These are phyloP conservation scores for Synanthedon formicaeformis DNA, from an alignment of 2,888 invertebrate species.

Conservation along the genomic window DNA sequence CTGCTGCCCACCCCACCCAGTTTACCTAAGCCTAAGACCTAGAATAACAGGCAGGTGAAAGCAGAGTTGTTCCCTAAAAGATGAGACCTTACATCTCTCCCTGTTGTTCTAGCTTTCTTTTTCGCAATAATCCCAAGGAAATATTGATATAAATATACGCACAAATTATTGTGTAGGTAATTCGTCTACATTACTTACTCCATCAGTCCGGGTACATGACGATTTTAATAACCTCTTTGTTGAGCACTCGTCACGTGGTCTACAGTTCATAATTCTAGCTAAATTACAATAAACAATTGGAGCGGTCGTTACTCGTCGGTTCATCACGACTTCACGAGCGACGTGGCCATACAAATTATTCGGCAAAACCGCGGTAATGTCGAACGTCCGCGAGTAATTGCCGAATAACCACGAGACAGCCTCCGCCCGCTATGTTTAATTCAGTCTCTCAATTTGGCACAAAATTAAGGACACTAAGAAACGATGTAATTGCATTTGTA, in stretches of 20 bases:
- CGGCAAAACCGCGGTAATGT: conserved; percentile 55
- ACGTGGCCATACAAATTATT: conserved; percentile 55
- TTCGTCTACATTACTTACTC: background rate
- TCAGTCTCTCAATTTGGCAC: conserved; percentile 44
- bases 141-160: too few species aligned
- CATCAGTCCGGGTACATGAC: conserved; percentile 21
- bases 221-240: conserved; percentile 56
- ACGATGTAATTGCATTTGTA: background rate
- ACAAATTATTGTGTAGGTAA: background rate
- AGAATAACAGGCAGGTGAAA: too few species aligned
- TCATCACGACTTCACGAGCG: conserved; percentile 55
- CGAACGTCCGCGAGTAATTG: conserved; percentile 61
- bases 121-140: too few species aligned
- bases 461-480: conserved; percentile 26
- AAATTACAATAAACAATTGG: conserved; percentile 67
- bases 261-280: conserved; percentile 46
- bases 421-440: conserved; percentile 53
- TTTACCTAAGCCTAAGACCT: too few species aligned
- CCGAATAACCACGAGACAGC: conserved; percentile 56
- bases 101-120: too few species aligned
- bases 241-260: conserved; percentile 44
- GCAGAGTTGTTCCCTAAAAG: too few species aligned
- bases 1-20: too few species aligned
- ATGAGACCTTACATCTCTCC: too few species aligned
- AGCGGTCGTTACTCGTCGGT: conserved; percentile 54